Evolutionary conservation across 1,140 invertebrate species (phyloP).

Genomic region (Yoshiicerus persimilis): DNA sequence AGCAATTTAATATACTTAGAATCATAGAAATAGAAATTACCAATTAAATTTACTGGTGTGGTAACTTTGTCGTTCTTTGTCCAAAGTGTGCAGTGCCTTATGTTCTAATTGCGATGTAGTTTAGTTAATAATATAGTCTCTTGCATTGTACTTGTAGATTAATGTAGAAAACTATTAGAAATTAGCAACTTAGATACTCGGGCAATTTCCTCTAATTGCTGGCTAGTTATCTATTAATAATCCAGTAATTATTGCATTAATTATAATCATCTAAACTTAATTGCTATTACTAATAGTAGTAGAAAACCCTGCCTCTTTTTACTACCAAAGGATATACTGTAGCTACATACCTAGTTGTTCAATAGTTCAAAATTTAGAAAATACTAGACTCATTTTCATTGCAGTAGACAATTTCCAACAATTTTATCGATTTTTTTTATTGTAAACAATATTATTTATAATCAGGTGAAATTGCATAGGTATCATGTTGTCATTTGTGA

Average conservation of each 20-base stretch:
- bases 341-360: background rate
- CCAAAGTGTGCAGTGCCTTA: conserved; percentile 41
- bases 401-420: no score
- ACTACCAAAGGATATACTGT: background rate
- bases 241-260: background rate
- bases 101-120: conserved; percentile 23
- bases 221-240: background rate
- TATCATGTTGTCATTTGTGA: no score
- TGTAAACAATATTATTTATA: no score
- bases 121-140: background rate
- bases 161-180: background rate
- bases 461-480: no score
- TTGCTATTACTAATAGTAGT: background rate
- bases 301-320: background rate
- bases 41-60: background rate
- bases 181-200: background rate
- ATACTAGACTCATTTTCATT: no score
- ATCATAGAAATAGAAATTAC: background rate
- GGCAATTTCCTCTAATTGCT: background rate
- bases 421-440: no score
- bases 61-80: conserved; percentile 9
- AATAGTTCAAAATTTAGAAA: no score
- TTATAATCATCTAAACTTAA: background rate
- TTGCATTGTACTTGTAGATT: background rate
- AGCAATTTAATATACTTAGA: background rate